Base-by-base conservation (phyloP, 64 coral and sea anemone genomes). In the Astreopora myriophthalma region DNA sequence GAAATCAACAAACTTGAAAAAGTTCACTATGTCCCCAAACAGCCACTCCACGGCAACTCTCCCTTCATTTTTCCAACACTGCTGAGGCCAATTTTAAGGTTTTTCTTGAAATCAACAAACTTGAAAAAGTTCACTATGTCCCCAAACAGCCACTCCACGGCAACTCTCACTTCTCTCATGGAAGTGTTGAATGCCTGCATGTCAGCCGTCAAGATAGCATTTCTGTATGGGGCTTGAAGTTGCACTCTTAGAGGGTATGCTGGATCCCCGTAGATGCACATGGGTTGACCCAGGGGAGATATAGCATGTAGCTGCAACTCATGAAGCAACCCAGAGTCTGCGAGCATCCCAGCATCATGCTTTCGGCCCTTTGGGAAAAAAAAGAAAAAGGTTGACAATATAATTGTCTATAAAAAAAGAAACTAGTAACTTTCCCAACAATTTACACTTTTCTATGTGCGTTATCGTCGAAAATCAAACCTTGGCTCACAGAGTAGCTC, bases 71-170 rank as follows among this genome's bases (percentile, higher is more conserved):
- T 42, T 42, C 39, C 39, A 42, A 76, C 34, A 76, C 73, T 39
- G 10, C 73, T 34, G 34, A 76, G 29, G 34, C 73, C 73, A 76
- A 76, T 76, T 76, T 76, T 76, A 20, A 76, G 42, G 33, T 76
- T 76, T 37, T 76, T 76, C 42, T 76, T 76, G 42, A 25, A 76
- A 76, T 76, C 73, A n/a, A 8, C 27, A 75, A 48, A 75, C 42
- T 75, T 75, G 35, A 75, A 75, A 40, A 17, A 75, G 14, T 48
- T 40, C 9, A 3, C 11, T 40, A 13, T 75, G 42, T 75, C 73
- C 2, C 73, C 28, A 25, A 75, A 75, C 28, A 75, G 34, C 73
- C 73, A 75, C 73, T 75, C 73, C 34, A 37, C 73, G 1, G 62
- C 62, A 48, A 48, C 32, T 34, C 73, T 75, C 9, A 75, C 73